Evolutionary conservation across 2,797 vertebrate species (phyloP).

Genomic region (Squalus acanthias): DNA sequence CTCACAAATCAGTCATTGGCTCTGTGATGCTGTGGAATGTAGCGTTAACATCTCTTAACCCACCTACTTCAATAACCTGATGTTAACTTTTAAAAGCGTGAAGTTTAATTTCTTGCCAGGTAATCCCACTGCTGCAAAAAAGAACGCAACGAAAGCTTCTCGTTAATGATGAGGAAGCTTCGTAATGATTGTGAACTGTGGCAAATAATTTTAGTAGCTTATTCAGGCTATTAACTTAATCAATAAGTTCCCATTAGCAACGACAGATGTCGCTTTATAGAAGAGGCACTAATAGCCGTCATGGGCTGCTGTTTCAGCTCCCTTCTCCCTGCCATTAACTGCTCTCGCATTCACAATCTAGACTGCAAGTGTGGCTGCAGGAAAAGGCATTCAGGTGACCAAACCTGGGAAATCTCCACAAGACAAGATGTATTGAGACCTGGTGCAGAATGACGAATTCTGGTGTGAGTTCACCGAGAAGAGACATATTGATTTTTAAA

Average conservation of each 20-base stretch:
- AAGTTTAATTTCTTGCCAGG: background rate
- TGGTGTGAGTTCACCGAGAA: constrained; percentile 80
- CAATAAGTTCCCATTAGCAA: constrained; percentile 33
- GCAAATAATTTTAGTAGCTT: constrained; percentile 26
- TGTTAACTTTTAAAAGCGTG: background rate
- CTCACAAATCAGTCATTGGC: background rate
- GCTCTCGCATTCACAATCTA: background rate
- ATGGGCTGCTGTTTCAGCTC: background rate
- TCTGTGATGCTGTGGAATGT: background rate
- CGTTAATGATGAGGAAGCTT: background rate
- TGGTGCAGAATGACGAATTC: constrained; percentile 91
- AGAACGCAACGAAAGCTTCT: no score
- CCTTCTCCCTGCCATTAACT: background rate
- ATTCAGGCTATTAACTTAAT: constrained; percentile 9
- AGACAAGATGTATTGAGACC: constrained; percentile 88
- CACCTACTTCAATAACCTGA: background rate
- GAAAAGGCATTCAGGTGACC: constrained; percentile 72
- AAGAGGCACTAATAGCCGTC: background rate
- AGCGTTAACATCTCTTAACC: background rate
- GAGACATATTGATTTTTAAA: constrained; percentile 99
- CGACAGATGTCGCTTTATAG: background rate
- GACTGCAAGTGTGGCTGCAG: background rate
- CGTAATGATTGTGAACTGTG: background rate
- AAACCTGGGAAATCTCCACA: constrained; percentile 87
- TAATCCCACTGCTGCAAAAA: background rate